These are phyloP conservation scores for Cotesia vestalis DNA, from an alignment of 1,140 invertebrate genomes.

Conservation along the genomic window DNA sequence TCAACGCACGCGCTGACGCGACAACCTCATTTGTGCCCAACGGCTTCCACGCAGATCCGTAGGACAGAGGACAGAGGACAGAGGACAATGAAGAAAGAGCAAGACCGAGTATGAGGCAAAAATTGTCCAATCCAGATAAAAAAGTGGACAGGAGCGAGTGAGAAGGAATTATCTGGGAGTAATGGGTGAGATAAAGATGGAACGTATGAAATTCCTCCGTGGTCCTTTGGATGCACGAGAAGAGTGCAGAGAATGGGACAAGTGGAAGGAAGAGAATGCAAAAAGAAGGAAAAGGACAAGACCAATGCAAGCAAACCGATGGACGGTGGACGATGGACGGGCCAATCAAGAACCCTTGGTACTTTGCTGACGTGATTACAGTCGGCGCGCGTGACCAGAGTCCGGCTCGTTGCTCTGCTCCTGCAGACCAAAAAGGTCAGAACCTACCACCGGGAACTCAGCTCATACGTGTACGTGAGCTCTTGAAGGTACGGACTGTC, in stretches of 20 bases:
- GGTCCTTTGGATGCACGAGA: conserved; percentile 32
- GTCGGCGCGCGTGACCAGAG: conserved; percentile 58
- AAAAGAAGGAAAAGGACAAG: conserved; percentile 30
- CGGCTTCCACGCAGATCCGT: conserved; percentile 49
- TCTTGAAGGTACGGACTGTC: too few species aligned
- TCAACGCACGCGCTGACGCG: conserved; percentile 59
- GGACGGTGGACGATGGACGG: conserved; percentile 46
- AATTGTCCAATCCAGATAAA: not conserved
- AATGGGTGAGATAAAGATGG: conserved; percentile 12
- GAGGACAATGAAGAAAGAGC: conserved; percentile 10
- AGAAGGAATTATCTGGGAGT: not conserved
- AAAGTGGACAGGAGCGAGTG: too few species aligned
- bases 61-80: conserved; percentile 28
- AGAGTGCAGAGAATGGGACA: conserved; percentile 15
- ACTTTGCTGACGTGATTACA: conserved; percentile 59
- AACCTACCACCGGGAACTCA: conserved; percentile 6
- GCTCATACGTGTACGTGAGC: not conserved
- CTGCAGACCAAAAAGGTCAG: conserved; percentile 30
- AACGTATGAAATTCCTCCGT: conserved; percentile 22
- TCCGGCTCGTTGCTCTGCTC: conserved; percentile 50
- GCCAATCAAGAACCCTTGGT: conserved; percentile 54
- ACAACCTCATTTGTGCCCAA: conserved; percentile 65
- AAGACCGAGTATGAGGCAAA: conserved; percentile 11
- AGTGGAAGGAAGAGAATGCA: conserved; percentile 12
- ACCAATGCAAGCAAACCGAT: conserved; percentile 27